A percentile compares a stretch with the other conserved stretches of the same genome.
These are phyloP conservation scores for Conomelus anceps DNA, from an alignment of 2,888 invertebrate species.

Conservation along the genomic window DNA sequence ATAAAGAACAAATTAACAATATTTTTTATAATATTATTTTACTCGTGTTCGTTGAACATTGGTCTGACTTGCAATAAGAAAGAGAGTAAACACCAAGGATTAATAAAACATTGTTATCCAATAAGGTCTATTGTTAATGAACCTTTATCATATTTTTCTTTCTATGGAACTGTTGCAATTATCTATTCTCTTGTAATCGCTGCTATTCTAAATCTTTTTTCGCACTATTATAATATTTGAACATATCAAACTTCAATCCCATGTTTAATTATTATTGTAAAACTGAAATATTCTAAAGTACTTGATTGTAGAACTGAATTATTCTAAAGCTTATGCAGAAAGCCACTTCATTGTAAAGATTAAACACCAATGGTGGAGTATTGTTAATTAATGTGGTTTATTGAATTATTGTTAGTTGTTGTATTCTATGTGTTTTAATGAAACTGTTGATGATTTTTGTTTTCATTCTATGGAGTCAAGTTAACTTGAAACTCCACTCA, in stretches of 20 bases:
- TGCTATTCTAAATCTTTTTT: conserved; percentile 2
- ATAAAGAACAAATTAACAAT: not conserved
- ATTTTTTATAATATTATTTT: not conserved
- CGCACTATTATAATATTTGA: not conserved
- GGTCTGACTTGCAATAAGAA: not conserved
- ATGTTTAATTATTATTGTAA: not conserved
- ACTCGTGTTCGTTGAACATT: not conserved
- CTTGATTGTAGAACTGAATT: not conserved
- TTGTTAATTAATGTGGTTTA: not conserved
- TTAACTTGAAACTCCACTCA: not conserved
- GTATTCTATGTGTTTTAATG: too few relatives aligned
- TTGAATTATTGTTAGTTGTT: not conserved
- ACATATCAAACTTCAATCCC: not conserved
- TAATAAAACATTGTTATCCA: not conserved
- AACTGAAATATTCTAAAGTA: not conserved
- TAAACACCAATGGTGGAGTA: not conserved
- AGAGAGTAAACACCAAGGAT: not conserved
- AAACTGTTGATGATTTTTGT: too few relatives aligned
- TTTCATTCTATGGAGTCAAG: not conserved
- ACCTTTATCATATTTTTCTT: not conserved
- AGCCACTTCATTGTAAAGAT: not conserved
- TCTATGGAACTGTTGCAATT: not conserved
- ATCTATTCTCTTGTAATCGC: not conserved
- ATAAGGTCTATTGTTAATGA: not conserved
- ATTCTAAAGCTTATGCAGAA: not conserved